These are phyloP conservation scores for Bombus pascuorum DNA, from an alignment of 1,140 invertebrate species.

Conservation along the genomic window DNA sequence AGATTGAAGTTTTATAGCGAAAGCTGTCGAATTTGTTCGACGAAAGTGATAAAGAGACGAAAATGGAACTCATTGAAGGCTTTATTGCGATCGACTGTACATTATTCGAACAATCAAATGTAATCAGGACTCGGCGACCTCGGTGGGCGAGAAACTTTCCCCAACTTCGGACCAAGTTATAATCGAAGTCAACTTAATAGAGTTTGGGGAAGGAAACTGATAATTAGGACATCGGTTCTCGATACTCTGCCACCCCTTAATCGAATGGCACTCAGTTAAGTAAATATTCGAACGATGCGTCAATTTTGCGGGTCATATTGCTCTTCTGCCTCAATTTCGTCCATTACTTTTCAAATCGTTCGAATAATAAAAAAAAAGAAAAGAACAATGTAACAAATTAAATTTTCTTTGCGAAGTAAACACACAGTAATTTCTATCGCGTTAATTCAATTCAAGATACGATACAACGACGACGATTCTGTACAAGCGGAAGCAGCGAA, in stretches of 20 bases:
- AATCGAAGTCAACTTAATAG: conserved; percentile 75
- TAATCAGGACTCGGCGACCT: conserved; percentile 54
- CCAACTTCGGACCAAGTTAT: conserved; percentile 71
- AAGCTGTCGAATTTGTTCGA: neutral
- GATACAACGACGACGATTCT: no score
- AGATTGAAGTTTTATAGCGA: neutral
- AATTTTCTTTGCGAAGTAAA: no score
- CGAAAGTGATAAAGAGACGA: neutral
- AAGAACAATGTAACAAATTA: no score
- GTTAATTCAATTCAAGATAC: no score
- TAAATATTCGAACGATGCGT: conserved; percentile 46
- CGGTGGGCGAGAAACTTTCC: conserved; percentile 60
- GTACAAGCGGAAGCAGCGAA: no score
- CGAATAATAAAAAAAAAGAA: neutral
- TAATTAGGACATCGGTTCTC: conserved; percentile 69
- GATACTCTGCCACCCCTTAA: conserved; percentile 48
- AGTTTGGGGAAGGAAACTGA: conserved; percentile 71
- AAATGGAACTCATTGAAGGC: conserved; percentile 3
- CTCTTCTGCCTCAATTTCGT: neutral
- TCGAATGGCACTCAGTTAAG: conserved; percentile 30
- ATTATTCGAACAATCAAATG: conserved; percentile 54
- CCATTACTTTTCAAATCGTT: no score
- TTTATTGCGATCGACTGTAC: conserved; percentile 37
- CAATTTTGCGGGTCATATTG: neutral
- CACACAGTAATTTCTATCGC: no score